These are phyloP conservation scores for Microctenopoma lineatum DNA, from an alignment of 2,797 vertebrate genomes.

Conservation along the genomic window DNA sequence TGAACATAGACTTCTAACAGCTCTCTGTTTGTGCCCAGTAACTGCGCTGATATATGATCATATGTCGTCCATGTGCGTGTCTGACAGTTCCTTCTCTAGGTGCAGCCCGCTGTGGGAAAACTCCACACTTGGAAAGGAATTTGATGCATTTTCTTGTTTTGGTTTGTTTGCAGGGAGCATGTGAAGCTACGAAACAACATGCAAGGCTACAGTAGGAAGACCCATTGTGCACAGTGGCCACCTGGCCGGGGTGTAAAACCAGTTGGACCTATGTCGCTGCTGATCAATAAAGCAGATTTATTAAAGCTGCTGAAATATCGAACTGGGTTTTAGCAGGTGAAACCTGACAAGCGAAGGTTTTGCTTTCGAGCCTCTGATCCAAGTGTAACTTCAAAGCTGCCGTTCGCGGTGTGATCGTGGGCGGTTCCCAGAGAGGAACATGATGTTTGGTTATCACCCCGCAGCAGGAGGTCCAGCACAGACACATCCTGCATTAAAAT, in stretches of 20 bases:
- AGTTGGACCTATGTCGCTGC: no score
- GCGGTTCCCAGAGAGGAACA: not conserved
- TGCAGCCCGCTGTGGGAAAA: not conserved
- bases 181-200: not conserved
- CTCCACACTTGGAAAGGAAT: not conserved
- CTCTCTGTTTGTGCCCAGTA: constrained; percentile 53
- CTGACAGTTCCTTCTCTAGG: constrained; percentile 8
- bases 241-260: not conserved
- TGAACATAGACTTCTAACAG: constrained; percentile 35
- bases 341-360: not conserved
- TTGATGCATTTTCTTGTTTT: constrained; percentile 2
- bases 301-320: not conserved
- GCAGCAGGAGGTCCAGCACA: not conserved
- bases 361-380: no score
- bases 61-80: constrained; percentile 59
- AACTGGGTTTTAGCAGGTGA: not conserved
- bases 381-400: not conserved
- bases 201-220: no score
- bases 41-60: constrained; percentile 62
- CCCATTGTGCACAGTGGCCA: not conserved
- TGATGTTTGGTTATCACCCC: not conserved
- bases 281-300: not conserved
- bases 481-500: no score
- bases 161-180: not conserved
- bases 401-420: no score